Percentiles rank a stretch among this genome's conserved stretches.
These are phyloP conservation scores for Drosophila nr. perissopoda DNA, from an alignment of 2,888 invertebrate species.

Conservation along the genomic window DNA sequence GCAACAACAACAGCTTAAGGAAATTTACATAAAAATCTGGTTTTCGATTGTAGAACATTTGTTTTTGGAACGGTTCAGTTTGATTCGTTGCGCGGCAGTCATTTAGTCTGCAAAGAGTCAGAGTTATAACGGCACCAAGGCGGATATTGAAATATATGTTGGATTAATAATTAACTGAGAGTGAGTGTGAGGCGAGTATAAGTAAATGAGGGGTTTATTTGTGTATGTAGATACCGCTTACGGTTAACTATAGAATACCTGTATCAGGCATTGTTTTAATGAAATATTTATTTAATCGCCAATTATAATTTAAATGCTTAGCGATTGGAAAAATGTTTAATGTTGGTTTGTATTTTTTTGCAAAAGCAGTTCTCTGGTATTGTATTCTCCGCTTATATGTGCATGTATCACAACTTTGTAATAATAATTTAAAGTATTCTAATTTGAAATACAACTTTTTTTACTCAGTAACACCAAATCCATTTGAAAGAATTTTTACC, in stretches of 20 bases:
- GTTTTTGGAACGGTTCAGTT: slow-evolving; percentile 11
- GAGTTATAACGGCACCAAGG: slow-evolving; percentile 36
- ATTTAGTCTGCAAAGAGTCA: slow-evolving; percentile 22
- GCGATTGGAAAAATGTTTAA: not conserved
- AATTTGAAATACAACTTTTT: not conserved
- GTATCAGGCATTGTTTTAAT: not conserved
- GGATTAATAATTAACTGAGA: slow-evolving; percentile 49
- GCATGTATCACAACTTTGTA: not conserved
- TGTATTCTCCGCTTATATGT: not conserved
- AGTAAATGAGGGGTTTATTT: not conserved
- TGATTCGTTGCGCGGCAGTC: slow-evolving; percentile 27
- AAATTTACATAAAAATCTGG: slow-evolving; percentile 76
- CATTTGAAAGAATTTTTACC: not conserved
- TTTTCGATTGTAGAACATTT: slow-evolving; percentile 58
- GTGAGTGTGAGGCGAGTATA: slow-evolving; percentile 49
- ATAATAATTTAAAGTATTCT: not conserved
- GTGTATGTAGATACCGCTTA: not conserved
- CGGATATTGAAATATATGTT: slow-evolving; percentile 39
- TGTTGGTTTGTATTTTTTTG: not conserved
- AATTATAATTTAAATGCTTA: not conserved
- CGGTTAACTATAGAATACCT: not conserved
- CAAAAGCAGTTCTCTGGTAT: not conserved
- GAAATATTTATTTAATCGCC: not conserved
- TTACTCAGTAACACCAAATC: not conserved
- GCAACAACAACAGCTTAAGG: slow-evolving; percentile 26